A percentile compares a stretch with the other conserved stretches of the same genome.
phyloP scores from a whole-genome alignment of 2,113 vertebrate species.

The Geothlypis trichas region DNA sequence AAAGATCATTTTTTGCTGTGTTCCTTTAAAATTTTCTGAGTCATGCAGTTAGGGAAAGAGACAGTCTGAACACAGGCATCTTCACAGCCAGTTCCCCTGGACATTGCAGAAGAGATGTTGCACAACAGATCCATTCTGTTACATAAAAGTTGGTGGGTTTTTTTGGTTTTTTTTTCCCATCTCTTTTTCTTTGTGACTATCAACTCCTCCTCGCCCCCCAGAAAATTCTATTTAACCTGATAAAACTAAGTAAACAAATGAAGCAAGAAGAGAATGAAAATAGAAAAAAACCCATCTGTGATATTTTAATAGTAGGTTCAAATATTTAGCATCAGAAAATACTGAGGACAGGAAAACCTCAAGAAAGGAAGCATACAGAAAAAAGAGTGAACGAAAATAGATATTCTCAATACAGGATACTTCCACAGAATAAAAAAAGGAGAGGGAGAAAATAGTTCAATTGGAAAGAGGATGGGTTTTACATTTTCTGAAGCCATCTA shows the following conservation, averaged over 20 bases:
- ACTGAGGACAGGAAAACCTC: neutral
- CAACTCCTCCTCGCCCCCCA: too few species aligned
- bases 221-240: neutral
- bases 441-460: neutral
- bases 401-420: neutral
- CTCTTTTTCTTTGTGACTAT: neutral
- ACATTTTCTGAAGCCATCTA: neutral
- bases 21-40: neutral
- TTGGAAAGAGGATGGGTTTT: neutral
- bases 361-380: neutral
- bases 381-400: neutral
- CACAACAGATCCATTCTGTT: fast-evolving
- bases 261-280: neutral
- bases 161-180: neutral
- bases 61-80: neutral
- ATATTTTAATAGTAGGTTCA: neutral
- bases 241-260: neutral
- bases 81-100: neutral
- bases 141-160: too few species aligned
- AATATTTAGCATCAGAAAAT: neutral
- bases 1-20: fast-evolving
- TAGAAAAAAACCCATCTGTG: neutral
- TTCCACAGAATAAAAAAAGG: neutral
- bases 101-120: neutral
- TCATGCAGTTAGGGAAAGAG: neutral